Percentiles rank a stretch among this genome's conserved stretches.
These are phyloP conservation scores for Eutolmus rufibarbis DNA, from an alignment of 2,888 invertebrate species.

Conservation along the genomic window DNA sequence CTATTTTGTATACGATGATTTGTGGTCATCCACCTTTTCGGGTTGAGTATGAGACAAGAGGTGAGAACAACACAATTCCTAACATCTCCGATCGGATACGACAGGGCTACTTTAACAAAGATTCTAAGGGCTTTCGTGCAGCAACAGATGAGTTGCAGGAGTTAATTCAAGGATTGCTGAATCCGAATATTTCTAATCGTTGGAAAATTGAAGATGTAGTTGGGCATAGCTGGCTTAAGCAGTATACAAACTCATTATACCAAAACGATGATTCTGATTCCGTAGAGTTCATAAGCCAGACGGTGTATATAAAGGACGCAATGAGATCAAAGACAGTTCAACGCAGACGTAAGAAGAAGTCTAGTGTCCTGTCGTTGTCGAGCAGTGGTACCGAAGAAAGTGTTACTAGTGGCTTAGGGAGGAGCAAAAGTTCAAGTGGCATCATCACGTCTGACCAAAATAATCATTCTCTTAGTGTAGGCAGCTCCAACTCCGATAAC, in stretches of 20 bases:
- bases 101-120: not conserved
- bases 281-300: slow-evolving; percentile 28
- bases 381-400: slow-evolving; percentile 52
- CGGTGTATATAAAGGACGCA: not conserved
- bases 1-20: slow-evolving; percentile 77
- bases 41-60: slow-evolving; percentile 48
- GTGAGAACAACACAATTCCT: slow-evolving; percentile 59
- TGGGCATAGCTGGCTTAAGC: slow-evolving; percentile 69
- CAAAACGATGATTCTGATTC: slow-evolving; percentile 19
- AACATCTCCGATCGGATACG: slow-evolving; percentile 61
- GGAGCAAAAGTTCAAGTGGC: slow-evolving; percentile 55
- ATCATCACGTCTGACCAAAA: slow-evolving; percentile 49
- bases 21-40: slow-evolving; percentile 87
- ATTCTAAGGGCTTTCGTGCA: slow-evolving; percentile 19
- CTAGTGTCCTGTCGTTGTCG: slow-evolving; percentile 50
- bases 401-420: slow-evolving; percentile 54
- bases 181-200: slow-evolving; percentile 6
- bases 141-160: slow-evolving; percentile 18
- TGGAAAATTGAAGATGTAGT: slow-evolving; percentile 63
- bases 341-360: slow-evolving; percentile 70
- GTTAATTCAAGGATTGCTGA: slow-evolving; percentile 15
- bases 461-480: slow-evolving; percentile 48
- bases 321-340: slow-evolving; percentile 63
- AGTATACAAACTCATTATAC: slow-evolving; percentile 35
- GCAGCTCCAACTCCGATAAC: slow-evolving; percentile 40